Conservation (phyloP, 2,797 vertebrate genomes). For the Labeo calbasu region DNA sequence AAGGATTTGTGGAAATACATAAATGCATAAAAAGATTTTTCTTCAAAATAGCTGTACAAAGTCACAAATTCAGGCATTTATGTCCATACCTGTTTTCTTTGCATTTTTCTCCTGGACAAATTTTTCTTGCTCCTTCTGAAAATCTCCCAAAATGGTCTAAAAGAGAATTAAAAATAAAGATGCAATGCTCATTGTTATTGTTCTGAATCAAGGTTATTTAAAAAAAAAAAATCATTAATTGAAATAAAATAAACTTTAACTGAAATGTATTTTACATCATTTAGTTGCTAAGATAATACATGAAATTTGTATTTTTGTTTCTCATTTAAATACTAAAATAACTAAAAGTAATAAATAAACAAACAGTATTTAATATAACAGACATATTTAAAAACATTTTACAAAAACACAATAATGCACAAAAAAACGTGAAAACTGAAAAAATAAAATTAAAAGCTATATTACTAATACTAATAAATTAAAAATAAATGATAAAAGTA, state of each 20-base stretch:
- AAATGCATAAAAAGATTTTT: not conserved
- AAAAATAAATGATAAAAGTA: not conserved
- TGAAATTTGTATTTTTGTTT: not conserved
- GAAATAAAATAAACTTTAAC: not conserved
- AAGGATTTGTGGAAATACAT: not conserved
- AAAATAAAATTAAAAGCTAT: not conserved
- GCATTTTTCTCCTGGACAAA: constrained; percentile 93
- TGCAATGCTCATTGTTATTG: not conserved
- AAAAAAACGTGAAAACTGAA: no score
- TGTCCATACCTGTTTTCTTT: constrained; percentile 86
- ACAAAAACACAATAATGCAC: no score
- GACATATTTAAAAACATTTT: no score
- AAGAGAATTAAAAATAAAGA: constrained; percentile 40
- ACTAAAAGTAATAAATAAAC: not conserved
- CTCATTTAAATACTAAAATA: not conserved
- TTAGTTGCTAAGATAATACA: not conserved
- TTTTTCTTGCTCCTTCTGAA: constrained; percentile 97
- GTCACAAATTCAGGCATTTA: not conserved
- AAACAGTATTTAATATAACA: not conserved
- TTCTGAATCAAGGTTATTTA: not conserved
- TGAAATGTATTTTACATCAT: not conserved
- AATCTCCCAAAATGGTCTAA: constrained; percentile 96
- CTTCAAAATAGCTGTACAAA: not conserved
- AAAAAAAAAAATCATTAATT: not conserved
- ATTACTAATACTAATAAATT: not conserved